Base-by-base conservation (phyloP, 2,113 vertebrate genomes). In the Datnioides undecimradiatus region DNA sequence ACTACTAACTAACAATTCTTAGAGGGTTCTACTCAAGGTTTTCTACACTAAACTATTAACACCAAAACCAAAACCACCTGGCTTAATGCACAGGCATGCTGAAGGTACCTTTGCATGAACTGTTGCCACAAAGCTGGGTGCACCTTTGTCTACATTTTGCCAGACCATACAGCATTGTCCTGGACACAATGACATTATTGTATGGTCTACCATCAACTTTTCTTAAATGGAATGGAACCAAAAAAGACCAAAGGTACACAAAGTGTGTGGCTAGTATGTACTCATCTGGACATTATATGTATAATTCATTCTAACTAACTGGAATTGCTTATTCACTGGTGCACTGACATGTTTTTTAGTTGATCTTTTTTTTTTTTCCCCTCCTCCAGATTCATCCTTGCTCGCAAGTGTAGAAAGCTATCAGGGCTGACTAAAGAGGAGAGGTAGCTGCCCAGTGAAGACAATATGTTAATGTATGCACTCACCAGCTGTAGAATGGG, bases 371-470 rank as follows among this genome's bases (percentile, higher is more conserved):
- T 49, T 78, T 64, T 52, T 31, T 82, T 40, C 74, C 8, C 6
- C 77, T 83, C 60, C 79, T 91, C 51, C 89, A 99, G 98, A 85
- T 99, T 99, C 88, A 98, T 99, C 73, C 95, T 98, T 49, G 93
- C 97, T 78, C 95, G 95, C 6, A 98, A 98, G 87, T 96, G 96
- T 85, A 96, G 97, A 88, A 97, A 93, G 87, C 88, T 99, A 49
- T 90, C 86, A 11, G 87, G 52, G 57, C 95, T 99, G 84, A 96
- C 94, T 8, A 98, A 95, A 91, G 97, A 99, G 77, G 97, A 98
- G 92, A 97, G 98, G 97, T 98, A 89, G 86, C 45, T 2, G 16
- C 38, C 14, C 13, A 4, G 6, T 36, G 27, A 6, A 40, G n/a
- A 25, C 29, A 1, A 23, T 1, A 38, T 9, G 14, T 8, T n/a